Evolutionary conservation across 2,797 vertebrate species (phyloP).

Genomic region (Lepidocolaptes lacrymiger): DNA sequence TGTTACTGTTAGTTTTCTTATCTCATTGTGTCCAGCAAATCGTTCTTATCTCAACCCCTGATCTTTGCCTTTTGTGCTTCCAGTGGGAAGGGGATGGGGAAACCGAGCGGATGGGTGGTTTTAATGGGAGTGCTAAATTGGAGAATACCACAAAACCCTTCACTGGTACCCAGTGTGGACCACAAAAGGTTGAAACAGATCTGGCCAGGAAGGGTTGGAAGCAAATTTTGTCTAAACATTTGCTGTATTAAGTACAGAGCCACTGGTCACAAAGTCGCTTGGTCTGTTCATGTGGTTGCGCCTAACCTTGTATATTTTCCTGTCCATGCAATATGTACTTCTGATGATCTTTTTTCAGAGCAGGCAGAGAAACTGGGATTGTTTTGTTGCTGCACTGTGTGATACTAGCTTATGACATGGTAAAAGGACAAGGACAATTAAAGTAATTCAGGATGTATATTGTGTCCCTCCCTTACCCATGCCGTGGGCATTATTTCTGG

Average conservation of each 20-base stretch:
- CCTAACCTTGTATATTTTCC: too few species aligned
- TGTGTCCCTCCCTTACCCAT: background rate
- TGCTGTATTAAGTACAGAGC: background rate
- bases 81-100: accelerated
- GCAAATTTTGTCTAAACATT: background rate
- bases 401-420: background rate
- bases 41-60: background rate
- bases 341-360: background rate
- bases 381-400: background rate
- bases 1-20: background rate
- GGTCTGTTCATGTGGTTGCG: background rate
- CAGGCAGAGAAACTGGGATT: background rate
- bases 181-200: background rate
- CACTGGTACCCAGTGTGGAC: too few species aligned
- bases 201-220: background rate
- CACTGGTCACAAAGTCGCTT: background rate
- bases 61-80: background rate
- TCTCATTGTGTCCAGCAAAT: background rate
- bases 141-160: background rate
- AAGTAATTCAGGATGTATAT: background rate
- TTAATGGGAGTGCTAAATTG: background rate
- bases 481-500: background rate
- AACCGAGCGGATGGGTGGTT: background rate
- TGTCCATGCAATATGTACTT: background rate
- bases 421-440: background rate